Evolutionary conservation across 2,888 invertebrate genomes (phyloP).

Genomic region (Blastobasis adustella): DNA sequence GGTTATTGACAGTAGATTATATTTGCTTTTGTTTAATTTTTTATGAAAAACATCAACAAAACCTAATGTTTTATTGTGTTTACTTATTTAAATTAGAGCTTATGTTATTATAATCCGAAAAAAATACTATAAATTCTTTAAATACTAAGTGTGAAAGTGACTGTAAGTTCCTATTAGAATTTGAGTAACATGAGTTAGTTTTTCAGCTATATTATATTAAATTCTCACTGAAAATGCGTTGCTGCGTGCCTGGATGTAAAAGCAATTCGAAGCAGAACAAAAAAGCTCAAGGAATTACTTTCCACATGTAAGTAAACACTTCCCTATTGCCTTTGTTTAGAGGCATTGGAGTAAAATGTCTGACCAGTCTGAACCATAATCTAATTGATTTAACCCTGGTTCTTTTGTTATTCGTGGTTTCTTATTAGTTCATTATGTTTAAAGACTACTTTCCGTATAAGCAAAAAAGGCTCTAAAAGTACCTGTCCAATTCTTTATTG

Average conservation of each 20-base stretch:
- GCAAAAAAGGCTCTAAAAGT: neutral
- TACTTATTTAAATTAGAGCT: neutral
- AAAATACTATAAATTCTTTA: neutral
- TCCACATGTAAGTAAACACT: slow-evolving; percentile 45
- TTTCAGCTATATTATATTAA: neutral
- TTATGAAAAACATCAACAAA: neutral
- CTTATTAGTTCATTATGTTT: neutral
- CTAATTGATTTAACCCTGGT: neutral
- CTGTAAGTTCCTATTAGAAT: neutral
- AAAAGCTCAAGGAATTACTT: slow-evolving; percentile 53
- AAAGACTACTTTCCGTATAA: neutral
- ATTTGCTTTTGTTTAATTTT: neutral
- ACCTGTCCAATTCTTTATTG: neutral
- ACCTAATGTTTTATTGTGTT: neutral
- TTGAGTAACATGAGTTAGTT: neutral
- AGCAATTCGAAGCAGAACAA: slow-evolving; percentile 49
- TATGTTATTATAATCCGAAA: neutral
- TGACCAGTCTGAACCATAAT: neutral
- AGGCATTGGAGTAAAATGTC: neutral
- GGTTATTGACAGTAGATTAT: slow-evolving; percentile 2
- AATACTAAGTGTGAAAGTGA: neutral
- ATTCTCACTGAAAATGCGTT: slow-evolving; percentile 38
- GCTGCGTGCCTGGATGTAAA: slow-evolving; percentile 49
- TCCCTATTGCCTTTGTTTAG: neutral
- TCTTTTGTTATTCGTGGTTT: neutral